Conservation (phyloP, 2,888 invertebrate species). For the Drosophila histrio region DNA sequence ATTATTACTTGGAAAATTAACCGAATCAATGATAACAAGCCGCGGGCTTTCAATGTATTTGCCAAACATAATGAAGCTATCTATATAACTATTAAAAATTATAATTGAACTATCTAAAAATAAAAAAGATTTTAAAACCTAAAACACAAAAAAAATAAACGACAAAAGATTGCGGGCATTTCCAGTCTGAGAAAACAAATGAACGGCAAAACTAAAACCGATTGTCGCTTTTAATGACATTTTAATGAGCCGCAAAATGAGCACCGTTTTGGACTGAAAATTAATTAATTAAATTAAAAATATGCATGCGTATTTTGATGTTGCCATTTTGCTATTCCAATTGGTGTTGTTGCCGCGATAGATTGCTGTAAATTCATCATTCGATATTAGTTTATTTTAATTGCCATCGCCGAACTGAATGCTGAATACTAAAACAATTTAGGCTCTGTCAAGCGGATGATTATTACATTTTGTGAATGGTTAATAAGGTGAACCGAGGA, state of each 20-base stretch:
- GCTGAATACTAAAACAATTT: slow-evolving; percentile 24
- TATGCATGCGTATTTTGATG: slow-evolving; percentile 13
- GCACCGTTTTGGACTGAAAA: slow-evolving; percentile 53
- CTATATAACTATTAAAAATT: background rate
- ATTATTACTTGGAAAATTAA: background rate
- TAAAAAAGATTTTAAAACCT: slow-evolving; percentile 10
- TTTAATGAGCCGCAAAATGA: slow-evolving; percentile 72
- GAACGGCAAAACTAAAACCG: slow-evolving; percentile 24
- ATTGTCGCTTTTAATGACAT: slow-evolving; percentile 69
- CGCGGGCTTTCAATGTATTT: background rate
- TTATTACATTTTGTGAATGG: slow-evolving; percentile 22
- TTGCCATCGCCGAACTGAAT: slow-evolving; percentile 40
- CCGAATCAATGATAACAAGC: background rate
- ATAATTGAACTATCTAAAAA: slow-evolving; percentile 11
- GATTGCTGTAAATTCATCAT: slow-evolving; percentile 41
- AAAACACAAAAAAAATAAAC: background rate
- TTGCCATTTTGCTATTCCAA: background rate
- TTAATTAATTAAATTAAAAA: slow-evolving; percentile 69
- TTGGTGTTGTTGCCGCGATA: slow-evolving; percentile 3
- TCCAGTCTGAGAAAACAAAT: slow-evolving; percentile 1
- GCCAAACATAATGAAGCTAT: background rate
- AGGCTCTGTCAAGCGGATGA: slow-evolving; percentile 15
- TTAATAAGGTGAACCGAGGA: background rate
- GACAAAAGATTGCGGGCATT: background rate
- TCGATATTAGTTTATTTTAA: slow-evolving; percentile 55